Evolutionary conservation across 1,140 invertebrate species (phyloP), one percentile per base, ranked within the genome.

Genomic region (Chlorops oryzae): DNA sequence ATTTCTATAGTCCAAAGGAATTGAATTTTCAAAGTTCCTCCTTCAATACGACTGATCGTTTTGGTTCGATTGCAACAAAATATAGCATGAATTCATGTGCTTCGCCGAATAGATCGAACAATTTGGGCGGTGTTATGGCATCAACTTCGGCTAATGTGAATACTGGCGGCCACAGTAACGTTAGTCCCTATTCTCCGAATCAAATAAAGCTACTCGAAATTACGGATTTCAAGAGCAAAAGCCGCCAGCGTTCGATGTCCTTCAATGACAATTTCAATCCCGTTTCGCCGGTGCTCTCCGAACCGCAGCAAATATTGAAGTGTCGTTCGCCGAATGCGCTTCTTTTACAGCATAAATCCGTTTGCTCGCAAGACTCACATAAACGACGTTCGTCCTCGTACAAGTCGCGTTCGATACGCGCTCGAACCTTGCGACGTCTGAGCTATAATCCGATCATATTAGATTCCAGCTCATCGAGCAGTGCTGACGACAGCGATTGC

Each of bases 381-480:
- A 51, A 27, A 2, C n/a, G 42, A 50, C 20, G 15, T 34, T 48
- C 58, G 2, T 61, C 61, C 4, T 63, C 63, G 10, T 70, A 72
- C 25, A 72, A 72, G 13, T 65, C 70, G 2, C 65, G 67, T 13
- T 69, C 66, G 0, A 73, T 78, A 25, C 62, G 74, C 20, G 77
- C 78, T 22, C 62, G 77, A 15, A 79, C 78, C 18, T 53, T 77
- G 5, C 60, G 77, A 5, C 60, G 77, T 5, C 71, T 78, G 44
- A 78, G 76, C 24, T 79, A 79, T 56, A 79, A 79, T 66, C 77
- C 77, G 13, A 74, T 65, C 70, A 72, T 53, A 57, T 69, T 70
- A 42, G 64, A 75, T 59, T 60, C 75, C 45, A 61, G 76, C 63
- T 67, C 63, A 17, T 72, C 72, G 1, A 68, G 62, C 50, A 68